Conservation (phyloP, 2,888 invertebrate species). For the Plebejus anna region DNA sequence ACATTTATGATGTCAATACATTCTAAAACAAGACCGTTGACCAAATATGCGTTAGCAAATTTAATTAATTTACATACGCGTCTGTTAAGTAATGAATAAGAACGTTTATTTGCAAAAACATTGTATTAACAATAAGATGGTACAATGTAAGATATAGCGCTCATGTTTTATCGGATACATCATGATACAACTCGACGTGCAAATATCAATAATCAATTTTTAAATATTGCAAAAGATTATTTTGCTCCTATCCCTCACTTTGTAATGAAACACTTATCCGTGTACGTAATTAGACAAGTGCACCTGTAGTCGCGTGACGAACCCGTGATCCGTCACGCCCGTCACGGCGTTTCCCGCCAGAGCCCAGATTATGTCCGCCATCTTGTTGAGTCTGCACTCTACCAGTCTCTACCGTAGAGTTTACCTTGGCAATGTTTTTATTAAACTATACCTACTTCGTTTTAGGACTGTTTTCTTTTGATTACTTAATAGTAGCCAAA, state of each 20-base stretch:
- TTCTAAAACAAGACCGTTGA: not conserved
- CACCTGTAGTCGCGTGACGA: constrained; percentile 35
- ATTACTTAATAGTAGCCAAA: no score
- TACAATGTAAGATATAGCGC: no score
- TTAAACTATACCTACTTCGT: not conserved
- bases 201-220: not conserved
- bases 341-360: constrained; percentile 43
- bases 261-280: not conserved
- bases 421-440: not conserved
- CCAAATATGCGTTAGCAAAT: not conserved
- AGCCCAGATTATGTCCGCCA: constrained; percentile 46
- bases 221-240: not conserved
- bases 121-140: no score
- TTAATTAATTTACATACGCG: not conserved
- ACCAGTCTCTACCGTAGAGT: constrained; percentile 33
- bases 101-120: no score
- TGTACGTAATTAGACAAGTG: not conserved
- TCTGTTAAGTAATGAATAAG: not conserved
- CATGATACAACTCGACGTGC: no score
- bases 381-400: constrained; percentile 43
- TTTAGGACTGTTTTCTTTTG: not conserved
- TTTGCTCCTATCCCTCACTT: not conserved
- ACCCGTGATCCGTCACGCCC: constrained; percentile 36
- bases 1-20: not conserved
- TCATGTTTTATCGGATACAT: no score